These are phyloP conservation scores for Corythoichthys intestinalis DNA, from an alignment of 2,113 vertebrate genomes.

Conservation along the genomic window DNA sequence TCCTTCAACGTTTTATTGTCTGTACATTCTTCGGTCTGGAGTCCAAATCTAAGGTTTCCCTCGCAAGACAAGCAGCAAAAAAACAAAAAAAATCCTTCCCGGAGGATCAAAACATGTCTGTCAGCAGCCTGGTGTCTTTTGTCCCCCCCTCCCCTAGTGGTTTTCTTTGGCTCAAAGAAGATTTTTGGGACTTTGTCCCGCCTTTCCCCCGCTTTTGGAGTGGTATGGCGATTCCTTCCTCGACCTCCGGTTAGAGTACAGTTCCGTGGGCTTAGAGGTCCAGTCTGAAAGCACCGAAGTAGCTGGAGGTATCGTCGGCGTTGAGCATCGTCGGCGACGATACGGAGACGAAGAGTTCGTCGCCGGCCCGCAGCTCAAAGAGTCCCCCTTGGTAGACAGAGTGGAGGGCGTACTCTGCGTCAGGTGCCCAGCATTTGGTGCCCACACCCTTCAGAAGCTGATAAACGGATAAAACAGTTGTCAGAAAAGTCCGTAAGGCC, in stretches of 20 bases:
- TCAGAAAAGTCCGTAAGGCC: background rate
- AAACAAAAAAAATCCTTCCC: background rate
- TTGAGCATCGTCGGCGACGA: conserved; percentile 79
- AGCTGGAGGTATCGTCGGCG: conserved; percentile 76
- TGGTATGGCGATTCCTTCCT: conserved; percentile 24
- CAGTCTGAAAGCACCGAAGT: conserved; percentile 82
- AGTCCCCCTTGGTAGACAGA: conserved; percentile 85
- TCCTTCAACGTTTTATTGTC: conserved; percentile 22
- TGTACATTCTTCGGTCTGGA: conserved; percentile 59
- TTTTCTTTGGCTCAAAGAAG: conserved; percentile 16
- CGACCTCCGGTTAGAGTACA: no score
- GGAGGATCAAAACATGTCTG: conserved; percentile 20
- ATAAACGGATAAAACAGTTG: background rate
- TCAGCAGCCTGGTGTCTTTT: conserved; percentile 31
- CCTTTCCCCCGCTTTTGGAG: conserved; percentile 14
- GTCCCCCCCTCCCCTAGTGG: background rate
- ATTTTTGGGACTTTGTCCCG: conserved; percentile 14
- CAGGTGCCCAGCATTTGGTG: conserved; percentile 84
- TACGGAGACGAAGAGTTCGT: conserved; percentile 84
- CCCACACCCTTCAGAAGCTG: conserved; percentile 84
- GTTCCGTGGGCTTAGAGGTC: conserved; percentile 68
- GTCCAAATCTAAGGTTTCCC: conserved; percentile 30
- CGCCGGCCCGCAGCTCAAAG: conserved; percentile 79
- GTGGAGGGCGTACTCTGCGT: conserved; percentile 82
- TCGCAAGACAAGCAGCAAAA: conserved; percentile 1